phyloP scores from a whole-genome alignment of 2,113 vertebrate genomes.

The Pseudopodoces humilis region DNA sequence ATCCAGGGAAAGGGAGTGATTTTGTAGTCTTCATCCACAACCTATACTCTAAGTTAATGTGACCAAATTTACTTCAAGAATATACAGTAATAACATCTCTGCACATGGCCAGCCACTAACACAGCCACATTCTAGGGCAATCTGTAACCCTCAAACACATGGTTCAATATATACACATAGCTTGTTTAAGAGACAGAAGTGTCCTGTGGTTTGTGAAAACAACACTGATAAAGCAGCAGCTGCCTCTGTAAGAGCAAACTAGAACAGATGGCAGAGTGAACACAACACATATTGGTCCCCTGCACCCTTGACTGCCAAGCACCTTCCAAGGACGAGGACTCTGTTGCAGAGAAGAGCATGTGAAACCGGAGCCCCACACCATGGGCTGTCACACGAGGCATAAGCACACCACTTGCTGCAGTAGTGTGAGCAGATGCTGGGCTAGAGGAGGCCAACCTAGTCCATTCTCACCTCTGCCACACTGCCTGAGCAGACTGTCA shows the following conservation, averaged over 20 bases:
- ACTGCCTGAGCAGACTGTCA: neutral
- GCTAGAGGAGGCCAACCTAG: neutral
- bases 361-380: rapidly evolving
- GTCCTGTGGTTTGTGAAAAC: neutral
- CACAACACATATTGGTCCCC: neutral
- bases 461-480: neutral
- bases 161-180: rapidly evolving
- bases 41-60: rapidly evolving
- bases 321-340: neutral
- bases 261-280: neutral
- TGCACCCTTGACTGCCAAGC: neutral
- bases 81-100: neutral
- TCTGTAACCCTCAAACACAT: neutral
- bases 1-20: neutral
- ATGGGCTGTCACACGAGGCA: neutral
- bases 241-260: neutral
- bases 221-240: neutral
- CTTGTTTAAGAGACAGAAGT: neutral
- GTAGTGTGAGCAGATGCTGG: rapidly evolving
- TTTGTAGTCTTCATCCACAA: neutral
- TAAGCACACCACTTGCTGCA: no score
- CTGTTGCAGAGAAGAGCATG: rapidly evolving
- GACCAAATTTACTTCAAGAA: neutral
- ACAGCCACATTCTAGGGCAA: neutral
- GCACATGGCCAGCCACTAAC: neutral